Evolutionary conservation across 2,113 vertebrate genomes (phyloP).

Genomic region (Lophius piscatorius): DNA sequence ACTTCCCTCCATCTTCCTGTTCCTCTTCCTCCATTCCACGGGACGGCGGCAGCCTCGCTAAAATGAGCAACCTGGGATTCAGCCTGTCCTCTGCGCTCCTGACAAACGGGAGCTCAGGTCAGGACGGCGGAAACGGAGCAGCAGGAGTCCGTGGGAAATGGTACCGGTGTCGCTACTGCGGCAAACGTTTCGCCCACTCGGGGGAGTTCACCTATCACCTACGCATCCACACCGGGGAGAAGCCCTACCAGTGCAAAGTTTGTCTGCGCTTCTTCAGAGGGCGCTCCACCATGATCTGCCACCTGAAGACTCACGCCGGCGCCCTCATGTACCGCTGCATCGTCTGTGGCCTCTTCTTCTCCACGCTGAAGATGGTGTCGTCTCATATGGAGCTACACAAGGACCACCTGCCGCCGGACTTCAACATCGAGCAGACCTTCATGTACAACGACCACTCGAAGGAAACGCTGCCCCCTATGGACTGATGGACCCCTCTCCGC

Average conservation of each 20-base stretch:
- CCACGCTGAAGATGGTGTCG: slow-evolving; percentile 96
- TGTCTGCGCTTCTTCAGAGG: slow-evolving; percentile 97
- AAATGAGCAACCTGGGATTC: slow-evolving; percentile 56
- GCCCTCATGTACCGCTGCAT: slow-evolving; percentile 99
- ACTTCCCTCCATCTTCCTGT: slow-evolving; percentile 61
- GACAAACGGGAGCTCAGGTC: slow-evolving; percentile 55
- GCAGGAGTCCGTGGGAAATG: slow-evolving; percentile 84
- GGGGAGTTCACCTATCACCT: slow-evolving; percentile 98
- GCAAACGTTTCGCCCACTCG: slow-evolving; percentile 95
- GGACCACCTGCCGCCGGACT: slow-evolving; percentile 91
- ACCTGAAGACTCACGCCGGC: slow-evolving; percentile 96
- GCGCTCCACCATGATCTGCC: slow-evolving; percentile 98
- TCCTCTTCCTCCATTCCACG: slow-evolving; percentile 64
- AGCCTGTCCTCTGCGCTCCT: slow-evolving; percentile 61
- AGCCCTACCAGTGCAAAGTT: slow-evolving; percentile 98
- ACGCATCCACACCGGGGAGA: slow-evolving; percentile 96
- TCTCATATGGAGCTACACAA: slow-evolving; percentile 95
- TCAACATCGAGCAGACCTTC: slow-evolving; percentile 98
- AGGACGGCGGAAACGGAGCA: slow-evolving; percentile 43
- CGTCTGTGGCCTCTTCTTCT: slow-evolving; percentile 93
- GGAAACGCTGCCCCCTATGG: slow-evolving; percentile 86
- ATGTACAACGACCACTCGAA: slow-evolving; percentile 99
- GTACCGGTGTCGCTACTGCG: slow-evolving; percentile 95
- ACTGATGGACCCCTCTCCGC: slow-evolving; percentile 40
- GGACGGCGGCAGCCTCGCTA: slow-evolving; percentile 53